Percentiles rank a stretch among this genome's conserved stretches.
phyloP scores from a whole-genome alignment of 2,797 vertebrate species.

The Coregonus sp. region DNA sequence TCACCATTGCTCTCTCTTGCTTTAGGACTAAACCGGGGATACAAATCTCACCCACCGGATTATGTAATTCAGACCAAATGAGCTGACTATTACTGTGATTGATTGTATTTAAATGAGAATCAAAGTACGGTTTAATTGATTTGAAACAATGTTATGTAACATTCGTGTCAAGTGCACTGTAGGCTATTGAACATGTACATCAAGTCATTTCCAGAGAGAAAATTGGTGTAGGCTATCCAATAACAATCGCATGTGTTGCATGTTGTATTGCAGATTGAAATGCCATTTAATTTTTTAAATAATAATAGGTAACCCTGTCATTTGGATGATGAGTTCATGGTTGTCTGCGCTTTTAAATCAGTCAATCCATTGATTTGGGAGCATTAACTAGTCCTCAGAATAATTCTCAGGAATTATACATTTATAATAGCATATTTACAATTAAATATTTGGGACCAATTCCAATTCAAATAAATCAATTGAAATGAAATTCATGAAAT shows the following conservation, averaged over 20 bases:
- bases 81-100: conserved; percentile 19
- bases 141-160: background rate
- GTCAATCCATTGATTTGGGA: background rate
- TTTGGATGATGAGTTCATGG: too few relatives aligned
- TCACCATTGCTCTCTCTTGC: background rate
- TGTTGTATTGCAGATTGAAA: background rate
- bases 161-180: background rate
- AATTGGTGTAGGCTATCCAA: background rate
- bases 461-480: background rate
- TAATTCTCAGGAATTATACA: background rate
- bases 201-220: background rate
- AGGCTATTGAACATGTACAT: background rate
- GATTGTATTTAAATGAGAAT: conserved; percentile 6
- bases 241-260: background rate
- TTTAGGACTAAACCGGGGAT: background rate
- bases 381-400: background rate
- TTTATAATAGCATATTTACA: background rate
- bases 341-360: too few relatives aligned
- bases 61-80: conserved; percentile 12
- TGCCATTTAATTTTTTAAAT: background rate
- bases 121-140: conserved; percentile 44
- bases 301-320: too few relatives aligned
- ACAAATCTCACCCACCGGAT: conserved; percentile 11
- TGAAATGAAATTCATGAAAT: background rate
- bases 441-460: background rate